Base-by-base conservation (phyloP, 1,140 invertebrate genomes). In the Planococcus citri region DNA sequence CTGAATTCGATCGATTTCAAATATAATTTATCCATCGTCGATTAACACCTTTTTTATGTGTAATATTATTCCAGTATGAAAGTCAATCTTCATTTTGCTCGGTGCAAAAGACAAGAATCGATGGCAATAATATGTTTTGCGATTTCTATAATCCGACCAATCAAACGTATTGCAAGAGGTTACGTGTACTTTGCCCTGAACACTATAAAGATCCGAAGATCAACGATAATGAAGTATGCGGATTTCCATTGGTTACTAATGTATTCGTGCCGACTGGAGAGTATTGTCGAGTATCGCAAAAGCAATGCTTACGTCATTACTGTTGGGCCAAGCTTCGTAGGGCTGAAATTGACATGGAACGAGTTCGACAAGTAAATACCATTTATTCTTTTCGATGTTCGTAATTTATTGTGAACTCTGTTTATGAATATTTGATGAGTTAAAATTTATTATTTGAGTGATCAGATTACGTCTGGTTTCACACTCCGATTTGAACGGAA, bases 191-290 rank as follows among this genome's bases (percentile, higher is more conserved):
- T 24, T 99, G 97, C 79, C 95, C 97, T 0, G 97, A 99, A 76
- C 97, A 99, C 78, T 93, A 89, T 71, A 98, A 98, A 81, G 95
- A 98, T 76, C 89, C 92, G 0, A 95, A 96, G 82, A 87, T 96
- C 29, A 84, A 80, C 69, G 88, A 89, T 73, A 83, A 83, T 10
- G 88, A 92, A 75, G 88, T 97, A 0, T 98, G 95, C 78, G 95
- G 95, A 0, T 95, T 90, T 79, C 94, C 95, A 0, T 76, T 97
- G 0, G 88, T 93, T 0, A 84, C 84, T 14, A 87, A 94, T 75
- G 86, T 94, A 0, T 94, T 94, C 76, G 85, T 87, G 71, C 80
- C 82, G 0, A 92, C 89, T 0, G 89, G 85, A 0, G 86, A 91
- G 73, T 91, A 92, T 77, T 97, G 94, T 79, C 80, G 89, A 0